These are phyloP conservation scores for Petrolisthes cinctipes DNA, from an alignment of 2,888 invertebrate species.

Conservation along the genomic window DNA sequence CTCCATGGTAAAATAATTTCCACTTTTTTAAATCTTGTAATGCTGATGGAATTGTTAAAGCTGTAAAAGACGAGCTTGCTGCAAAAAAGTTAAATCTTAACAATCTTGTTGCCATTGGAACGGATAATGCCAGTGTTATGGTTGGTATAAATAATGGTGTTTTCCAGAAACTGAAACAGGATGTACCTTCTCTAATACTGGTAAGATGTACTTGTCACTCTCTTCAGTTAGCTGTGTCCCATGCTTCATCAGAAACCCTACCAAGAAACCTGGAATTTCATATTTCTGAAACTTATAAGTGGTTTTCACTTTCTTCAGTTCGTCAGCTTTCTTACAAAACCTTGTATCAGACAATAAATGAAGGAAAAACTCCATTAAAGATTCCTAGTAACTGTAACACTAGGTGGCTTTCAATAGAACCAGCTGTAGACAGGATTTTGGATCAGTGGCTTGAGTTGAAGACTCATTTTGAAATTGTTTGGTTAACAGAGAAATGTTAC, in stretches of 20 bases:
- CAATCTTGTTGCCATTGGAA: conserved; percentile 43
- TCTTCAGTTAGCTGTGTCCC: conserved; percentile 26
- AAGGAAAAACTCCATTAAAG: conserved; percentile 11
- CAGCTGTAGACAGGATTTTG: conserved; percentile 16
- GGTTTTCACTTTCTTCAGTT: conserved; percentile 22
- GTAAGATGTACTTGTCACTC: conserved; percentile 18
- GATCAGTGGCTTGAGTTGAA: conserved; percentile 22
- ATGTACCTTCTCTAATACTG: conserved; percentile 24
- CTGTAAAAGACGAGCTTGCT: conserved; percentile 8
- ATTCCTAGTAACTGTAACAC: conserved; percentile 12
- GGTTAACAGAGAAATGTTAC: conserved; percentile 27
- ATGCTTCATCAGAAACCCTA: conserved; percentile 29
- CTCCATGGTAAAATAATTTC: conserved; percentile 12
- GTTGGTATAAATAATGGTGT: conserved; percentile 45
- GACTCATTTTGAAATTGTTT: conserved; percentile 3
- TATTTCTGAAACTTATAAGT: conserved; percentile 17
- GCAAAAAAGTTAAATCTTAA: conserved; percentile 16
- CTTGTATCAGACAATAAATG: conserved; percentile 12
- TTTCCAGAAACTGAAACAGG: conserved; percentile 34
- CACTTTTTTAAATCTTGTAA: conserved; percentile 31
- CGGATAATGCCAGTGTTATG: conserved; percentile 48
- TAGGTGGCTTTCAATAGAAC: conserved; percentile 11
- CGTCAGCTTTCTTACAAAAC: conserved; percentile 4
- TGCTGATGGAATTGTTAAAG: conserved; percentile 33
- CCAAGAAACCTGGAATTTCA: conserved; percentile 29